Evolutionary conservation across 2,888 invertebrate species (phyloP), one percentile per base, ranked within the genome.

Genomic region (Cetonia aurata): DNA sequence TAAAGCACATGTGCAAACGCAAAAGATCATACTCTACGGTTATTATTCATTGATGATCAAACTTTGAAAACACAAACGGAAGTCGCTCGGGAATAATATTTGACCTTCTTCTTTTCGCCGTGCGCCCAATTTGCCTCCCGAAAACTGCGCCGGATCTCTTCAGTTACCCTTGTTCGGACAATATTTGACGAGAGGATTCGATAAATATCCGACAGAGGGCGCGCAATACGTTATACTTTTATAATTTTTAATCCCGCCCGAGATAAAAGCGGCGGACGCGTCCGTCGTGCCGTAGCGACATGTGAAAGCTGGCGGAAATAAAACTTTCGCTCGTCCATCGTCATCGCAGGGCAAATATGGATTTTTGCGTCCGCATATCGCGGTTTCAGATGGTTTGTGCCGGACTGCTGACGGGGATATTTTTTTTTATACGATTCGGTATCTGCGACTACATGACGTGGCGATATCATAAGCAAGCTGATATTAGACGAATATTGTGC

Each of bases 191-290:
- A 17, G 13, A 48, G 15, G 48, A 48, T 48, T 13, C 48, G 13
- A 48, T 48, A 48, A 48, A 48, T 8, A n/a, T 17, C 6, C 25
- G 25, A 31, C 57, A 57, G 25, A 42, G 15, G 57, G 19, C 25
- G 57, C 17, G 10, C 42, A 12, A 57, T 42, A 33, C 15, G 55
- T 56, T 57, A 6, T 46, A 60, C 46, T 62, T 48, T 62, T 62
- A 50, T 57, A 57, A 57, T 57, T 57, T 57, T 57, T 57, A 62
- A 62, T 62, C 50, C 15, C 41, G 12, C 48, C 13, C 15, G 37
- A 50, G 48, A 50, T 50, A 13, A 17, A 57, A 37, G 56, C 31
- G 48, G 31, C 19, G 8, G 13, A 33, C 12, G 13, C 15, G 33
- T 3, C 15, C 15, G 33, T 3, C 15, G 50, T 37, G 37, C 17